Conservation (phyloP, 2,113 vertebrate species). For the Furnarius figulus region DNA sequence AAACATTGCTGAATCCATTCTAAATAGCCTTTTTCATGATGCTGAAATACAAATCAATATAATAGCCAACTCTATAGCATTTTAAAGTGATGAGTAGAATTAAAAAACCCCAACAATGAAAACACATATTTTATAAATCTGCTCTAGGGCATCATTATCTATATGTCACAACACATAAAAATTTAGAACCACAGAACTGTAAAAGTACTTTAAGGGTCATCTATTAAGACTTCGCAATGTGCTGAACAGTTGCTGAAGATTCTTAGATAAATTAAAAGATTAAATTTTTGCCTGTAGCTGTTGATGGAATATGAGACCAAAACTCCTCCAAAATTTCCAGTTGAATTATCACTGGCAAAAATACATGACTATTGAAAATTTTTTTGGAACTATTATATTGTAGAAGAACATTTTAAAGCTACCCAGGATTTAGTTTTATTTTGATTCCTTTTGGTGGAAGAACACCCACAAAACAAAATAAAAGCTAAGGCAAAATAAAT, state of each 20-base stretch:
- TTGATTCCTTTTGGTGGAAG: not conserved
- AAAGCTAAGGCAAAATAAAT: not conserved
- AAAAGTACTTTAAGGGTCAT: not conserved
- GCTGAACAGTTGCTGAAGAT: not conserved
- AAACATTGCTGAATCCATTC: constrained; percentile 13
- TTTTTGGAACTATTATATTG: not conserved
- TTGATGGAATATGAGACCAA: not conserved
- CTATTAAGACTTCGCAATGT: not conserved
- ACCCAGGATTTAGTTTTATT: not conserved
- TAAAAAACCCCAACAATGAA: not conserved
- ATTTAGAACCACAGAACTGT: constrained; percentile 3
- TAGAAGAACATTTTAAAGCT: not conserved
- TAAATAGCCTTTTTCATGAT: constrained; percentile 19
- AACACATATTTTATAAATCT: not conserved
- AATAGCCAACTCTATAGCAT: not conserved
- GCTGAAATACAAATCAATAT: constrained; percentile 19
- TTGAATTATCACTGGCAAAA: not conserved
- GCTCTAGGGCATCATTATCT: not conserved
- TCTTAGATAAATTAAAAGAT: not conserved
- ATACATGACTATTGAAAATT: not conserved
- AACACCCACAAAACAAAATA: not conserved
- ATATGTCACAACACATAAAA: not conserved
- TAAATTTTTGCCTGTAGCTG: not conserved
- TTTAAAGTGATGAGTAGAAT: constrained; percentile 20
- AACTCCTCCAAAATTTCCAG: not conserved